Evolutionary conservation across 1,140 invertebrate genomes (phyloP), one percentile per base, ranked within the genome.

Genomic region (Vanessa tameamea): DNA sequence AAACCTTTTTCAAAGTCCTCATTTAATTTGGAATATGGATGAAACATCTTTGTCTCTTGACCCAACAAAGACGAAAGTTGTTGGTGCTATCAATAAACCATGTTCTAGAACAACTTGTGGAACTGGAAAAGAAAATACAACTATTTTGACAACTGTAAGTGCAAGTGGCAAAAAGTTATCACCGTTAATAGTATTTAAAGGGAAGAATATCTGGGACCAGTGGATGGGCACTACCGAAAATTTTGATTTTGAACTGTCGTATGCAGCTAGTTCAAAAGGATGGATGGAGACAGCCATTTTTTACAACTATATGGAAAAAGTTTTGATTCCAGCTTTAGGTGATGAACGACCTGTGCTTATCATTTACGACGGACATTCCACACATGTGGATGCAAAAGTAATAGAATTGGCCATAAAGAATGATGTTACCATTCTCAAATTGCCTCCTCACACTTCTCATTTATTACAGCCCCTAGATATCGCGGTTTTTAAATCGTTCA

Each of bases 171-270:
- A 86, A 55, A 88, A 88, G 79, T 63, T 72, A 64, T 80, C 83
- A 68, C 87, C 88, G 20, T 70, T 90, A 23, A 87, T 91, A 26
- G 77, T 89, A 31, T 88, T 74, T 75, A 85, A 84, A 31, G 26
- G 75, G 84, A 69, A 13, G 78, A 78, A 72, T 66, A 47, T 79
- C 3, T 82, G 69, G 69, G 73, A 82, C 67, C 47, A 48, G 14
- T 8, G 47, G 47, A 15, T 48, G 14, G 47, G 2, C 53, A 55
- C 67, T 77, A 61, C 48, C 5, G 14, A 51, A 16, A 65, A 69
- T 69, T 65, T 74, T 64, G 72, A 75, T 51, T 75, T 75, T 75
- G 51, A 61, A 61, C 70, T 53, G 11, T 43, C 73, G n/a, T 78
- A 85, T 80, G 78, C 78, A 11, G 68, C 74, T 14, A 79, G 75